Conservation (phyloP, 1,140 invertebrate species). For the Triops longicaudatus region DNA sequence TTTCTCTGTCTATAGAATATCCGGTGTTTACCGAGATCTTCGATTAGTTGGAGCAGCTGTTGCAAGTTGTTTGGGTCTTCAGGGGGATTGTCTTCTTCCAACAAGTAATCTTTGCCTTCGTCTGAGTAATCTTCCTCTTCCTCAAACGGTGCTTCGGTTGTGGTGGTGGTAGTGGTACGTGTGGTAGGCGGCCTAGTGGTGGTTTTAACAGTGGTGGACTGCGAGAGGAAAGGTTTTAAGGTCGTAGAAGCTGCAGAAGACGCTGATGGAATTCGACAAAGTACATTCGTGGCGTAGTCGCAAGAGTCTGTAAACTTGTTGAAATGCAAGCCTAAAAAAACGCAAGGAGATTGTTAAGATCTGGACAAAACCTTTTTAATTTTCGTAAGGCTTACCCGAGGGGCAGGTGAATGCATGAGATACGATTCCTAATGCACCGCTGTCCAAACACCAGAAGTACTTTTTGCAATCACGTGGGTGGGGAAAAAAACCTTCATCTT, state of each 20-base stretch:
- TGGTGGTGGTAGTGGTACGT: slow-evolving; percentile 37
- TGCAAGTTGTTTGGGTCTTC: slow-evolving; percentile 29
- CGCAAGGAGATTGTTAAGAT: background rate
- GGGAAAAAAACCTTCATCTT: slow-evolving; percentile 87
- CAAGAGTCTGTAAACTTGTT: slow-evolving; percentile 86
- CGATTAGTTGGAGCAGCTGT: slow-evolving; percentile 33
- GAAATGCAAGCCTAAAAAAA: slow-evolving; percentile 63
- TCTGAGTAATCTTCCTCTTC: slow-evolving; percentile 37
- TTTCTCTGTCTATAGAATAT: background rate
- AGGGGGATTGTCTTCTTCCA: slow-evolving; percentile 48
- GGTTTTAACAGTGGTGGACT: slow-evolving; percentile 38
- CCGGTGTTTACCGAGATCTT: slow-evolving; percentile 30
- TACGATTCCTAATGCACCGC: slow-evolving; percentile 77
- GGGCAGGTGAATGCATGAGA: slow-evolving; percentile 90
- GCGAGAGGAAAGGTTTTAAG: slow-evolving; percentile 30
- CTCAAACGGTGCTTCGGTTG: slow-evolving; percentile 33
- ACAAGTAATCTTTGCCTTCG: slow-evolving; percentile 52
- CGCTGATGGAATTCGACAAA: slow-evolving; percentile 47
- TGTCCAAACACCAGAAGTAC: slow-evolving; percentile 89
- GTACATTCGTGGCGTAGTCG: slow-evolving; percentile 79
- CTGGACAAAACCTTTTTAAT: background rate
- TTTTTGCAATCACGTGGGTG: slow-evolving; percentile 88
- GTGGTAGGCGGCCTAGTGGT: slow-evolving; percentile 45
- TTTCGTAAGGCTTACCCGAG: slow-evolving; percentile 48
- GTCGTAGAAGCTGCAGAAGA: slow-evolving; percentile 19